phyloP scores from a whole-genome alignment of 92 coral and sea anemone species.

The Metridium senile region DNA sequence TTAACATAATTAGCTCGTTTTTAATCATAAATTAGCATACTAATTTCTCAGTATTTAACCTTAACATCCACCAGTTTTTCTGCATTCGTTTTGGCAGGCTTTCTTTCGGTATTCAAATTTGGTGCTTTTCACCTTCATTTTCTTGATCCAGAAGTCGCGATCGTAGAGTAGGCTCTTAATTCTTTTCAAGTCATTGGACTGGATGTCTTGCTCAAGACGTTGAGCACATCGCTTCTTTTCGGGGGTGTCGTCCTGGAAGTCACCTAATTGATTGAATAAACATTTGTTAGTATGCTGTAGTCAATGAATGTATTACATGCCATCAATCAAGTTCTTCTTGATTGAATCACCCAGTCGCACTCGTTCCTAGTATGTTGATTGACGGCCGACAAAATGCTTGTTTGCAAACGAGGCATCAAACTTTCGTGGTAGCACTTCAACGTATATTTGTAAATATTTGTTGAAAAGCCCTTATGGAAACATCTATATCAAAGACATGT shows the following conservation, averaged over 20 bases:
- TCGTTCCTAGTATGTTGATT: no score
- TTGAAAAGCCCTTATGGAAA: no score
- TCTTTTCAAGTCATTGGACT: constrained; percentile 7
- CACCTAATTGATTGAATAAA: background rate
- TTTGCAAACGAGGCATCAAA: no score
- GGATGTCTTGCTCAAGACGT: background rate
- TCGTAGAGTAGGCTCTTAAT: background rate
- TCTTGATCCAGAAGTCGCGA: constrained; percentile 6
- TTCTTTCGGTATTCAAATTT: background rate
- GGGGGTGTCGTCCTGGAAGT: background rate
- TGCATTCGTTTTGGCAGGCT: constrained; percentile 15
- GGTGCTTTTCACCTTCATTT: background rate
- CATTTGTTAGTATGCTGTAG: background rate
- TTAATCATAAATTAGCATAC: background rate
- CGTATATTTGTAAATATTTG: no score
- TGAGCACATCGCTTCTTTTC: background rate
- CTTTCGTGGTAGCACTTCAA: no score
- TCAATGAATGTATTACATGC: background rate
- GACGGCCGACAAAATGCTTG: no score
- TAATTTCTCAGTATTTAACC: no score
- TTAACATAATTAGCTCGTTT: background rate
- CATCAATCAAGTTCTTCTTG: no score
- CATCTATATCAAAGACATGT: no score
- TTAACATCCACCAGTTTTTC: constrained; percentile 13
- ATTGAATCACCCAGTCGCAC: no score